phyloP scores from a whole-genome alignment of 2,113 vertebrate species.

The Athene noctua region DNA sequence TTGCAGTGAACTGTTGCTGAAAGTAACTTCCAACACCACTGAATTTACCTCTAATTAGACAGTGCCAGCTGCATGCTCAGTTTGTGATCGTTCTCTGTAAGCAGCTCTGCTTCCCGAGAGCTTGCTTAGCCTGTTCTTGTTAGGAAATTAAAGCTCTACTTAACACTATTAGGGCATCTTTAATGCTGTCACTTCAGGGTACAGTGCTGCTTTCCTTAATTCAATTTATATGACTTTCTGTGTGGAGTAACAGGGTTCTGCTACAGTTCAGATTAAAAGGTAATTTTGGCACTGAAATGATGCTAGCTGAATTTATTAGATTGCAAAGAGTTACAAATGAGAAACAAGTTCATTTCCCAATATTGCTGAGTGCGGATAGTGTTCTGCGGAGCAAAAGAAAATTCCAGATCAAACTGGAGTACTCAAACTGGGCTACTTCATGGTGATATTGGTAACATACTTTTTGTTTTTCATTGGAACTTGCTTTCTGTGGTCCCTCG shows the following conservation, averaged over 20 bases:
- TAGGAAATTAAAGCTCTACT: not conserved
- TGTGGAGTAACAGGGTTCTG: not conserved
- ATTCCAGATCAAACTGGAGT: not conserved
- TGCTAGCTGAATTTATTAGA: not conserved
- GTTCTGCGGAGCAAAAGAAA: not conserved
- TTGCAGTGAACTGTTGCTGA: not conserved
- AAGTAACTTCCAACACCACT: not conserved
- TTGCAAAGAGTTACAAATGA: not conserved
- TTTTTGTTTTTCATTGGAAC: not conserved
- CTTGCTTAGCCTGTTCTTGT: not conserved
- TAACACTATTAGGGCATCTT: not conserved
- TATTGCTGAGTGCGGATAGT: not conserved
- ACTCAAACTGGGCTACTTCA: accelerated
- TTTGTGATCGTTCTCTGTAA: not conserved
- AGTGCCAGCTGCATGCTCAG: not conserved
- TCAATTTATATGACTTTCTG: not conserved
- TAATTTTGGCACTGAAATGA: not conserved
- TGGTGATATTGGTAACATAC: not conserved
- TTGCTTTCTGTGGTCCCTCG: not conserved
- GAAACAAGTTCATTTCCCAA: not conserved
- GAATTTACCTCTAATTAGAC: not conserved
- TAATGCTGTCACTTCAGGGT: not conserved
- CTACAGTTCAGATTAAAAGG: not conserved
- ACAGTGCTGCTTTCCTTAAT: not conserved
- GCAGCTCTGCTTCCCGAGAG: not conserved